phyloP scores from a whole-genome alignment of 2,113 vertebrate species.

The Periophthalmus modestus region DNA sequence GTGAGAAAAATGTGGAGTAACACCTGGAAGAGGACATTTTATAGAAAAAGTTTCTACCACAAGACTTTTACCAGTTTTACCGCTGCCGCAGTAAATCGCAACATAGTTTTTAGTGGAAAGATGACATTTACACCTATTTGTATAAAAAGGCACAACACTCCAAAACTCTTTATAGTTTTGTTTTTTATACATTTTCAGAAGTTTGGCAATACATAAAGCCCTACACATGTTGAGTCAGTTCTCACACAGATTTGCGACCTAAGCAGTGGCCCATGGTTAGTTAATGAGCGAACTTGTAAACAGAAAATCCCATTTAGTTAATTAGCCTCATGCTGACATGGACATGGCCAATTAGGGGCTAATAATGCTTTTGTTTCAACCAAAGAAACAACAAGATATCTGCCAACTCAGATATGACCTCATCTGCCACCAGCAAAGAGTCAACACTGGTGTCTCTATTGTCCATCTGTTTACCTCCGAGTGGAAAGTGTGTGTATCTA shows the following conservation, averaged over 20 bases:
- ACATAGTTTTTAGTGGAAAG: constrained; percentile 18
- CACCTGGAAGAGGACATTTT: constrained; percentile 45
- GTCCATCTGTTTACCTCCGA: background rate
- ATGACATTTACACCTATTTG: constrained; percentile 15
- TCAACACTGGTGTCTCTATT: constrained; percentile 32
- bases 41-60: constrained; percentile 23
- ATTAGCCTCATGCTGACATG: constrained; percentile 55
- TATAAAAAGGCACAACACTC: constrained; percentile 22
- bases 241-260: constrained; percentile 14
- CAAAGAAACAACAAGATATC: constrained; percentile 24
- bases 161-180: constrained; percentile 22
- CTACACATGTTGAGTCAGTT: constrained; percentile 1
- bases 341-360: constrained; percentile 53
- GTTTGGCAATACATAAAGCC: background rate
- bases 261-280: constrained; percentile 6
- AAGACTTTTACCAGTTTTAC: constrained; percentile 32
- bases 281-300: constrained; percentile 20
- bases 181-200: background rate
- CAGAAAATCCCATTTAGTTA: constrained; percentile 41
- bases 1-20: constrained; percentile 7
- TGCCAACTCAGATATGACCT: constrained; percentile 39
- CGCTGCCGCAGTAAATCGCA: background rate
- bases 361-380: constrained; percentile 37
- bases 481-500: background rate
- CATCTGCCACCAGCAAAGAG: constrained; percentile 42